Evolutionary conservation across 37 sponge, comb jelly and placozoan genomes (phyloP).

Genomic region (Crambe crambe): DNA sequence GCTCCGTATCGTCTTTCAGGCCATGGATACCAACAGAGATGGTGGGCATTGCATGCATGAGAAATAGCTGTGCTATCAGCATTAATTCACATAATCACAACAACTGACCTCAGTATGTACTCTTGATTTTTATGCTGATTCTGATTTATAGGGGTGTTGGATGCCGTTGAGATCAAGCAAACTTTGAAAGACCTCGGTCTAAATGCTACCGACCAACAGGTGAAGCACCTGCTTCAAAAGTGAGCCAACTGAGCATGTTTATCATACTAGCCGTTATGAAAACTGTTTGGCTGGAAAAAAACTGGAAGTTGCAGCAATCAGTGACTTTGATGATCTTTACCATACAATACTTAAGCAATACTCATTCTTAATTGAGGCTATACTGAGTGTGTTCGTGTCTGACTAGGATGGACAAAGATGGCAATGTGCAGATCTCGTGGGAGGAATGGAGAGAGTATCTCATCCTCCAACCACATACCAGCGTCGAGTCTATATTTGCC

Average conservation of each 20-base stretch:
- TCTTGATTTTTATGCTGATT: neutral
- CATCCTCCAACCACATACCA: slow-evolving; percentile 83
- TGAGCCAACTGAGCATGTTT: no score
- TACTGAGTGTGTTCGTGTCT: slow-evolving; percentile 1
- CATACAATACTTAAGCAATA: no score
- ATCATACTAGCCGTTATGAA: neutral
- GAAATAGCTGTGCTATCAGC: no score
- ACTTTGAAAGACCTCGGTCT: slow-evolving; percentile 50
- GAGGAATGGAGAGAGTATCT: slow-evolving; percentile 95
- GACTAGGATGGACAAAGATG: slow-evolving; percentile 90
- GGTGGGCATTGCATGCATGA: no score
- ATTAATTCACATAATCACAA: no score
- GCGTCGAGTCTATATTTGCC: slow-evolving; percentile 70
- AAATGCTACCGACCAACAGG: slow-evolving; percentile 46
- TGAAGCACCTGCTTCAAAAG: slow-evolving; percentile 55
- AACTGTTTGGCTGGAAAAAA: neutral
- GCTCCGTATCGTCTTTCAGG: slow-evolving; percentile 65
- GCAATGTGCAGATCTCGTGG: slow-evolving; percentile 82
- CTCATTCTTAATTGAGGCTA: no score
- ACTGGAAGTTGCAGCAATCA: neutral
- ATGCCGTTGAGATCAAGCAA: slow-evolving; percentile 66
- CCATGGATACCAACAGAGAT: slow-evolving; percentile 76
- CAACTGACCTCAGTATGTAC: neutral
- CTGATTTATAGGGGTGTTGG: slow-evolving; percentile 54
- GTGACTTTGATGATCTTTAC: neutral